Conservation (phyloP, 2,797 vertebrate species). For the Garrulus glandarius region DNA sequence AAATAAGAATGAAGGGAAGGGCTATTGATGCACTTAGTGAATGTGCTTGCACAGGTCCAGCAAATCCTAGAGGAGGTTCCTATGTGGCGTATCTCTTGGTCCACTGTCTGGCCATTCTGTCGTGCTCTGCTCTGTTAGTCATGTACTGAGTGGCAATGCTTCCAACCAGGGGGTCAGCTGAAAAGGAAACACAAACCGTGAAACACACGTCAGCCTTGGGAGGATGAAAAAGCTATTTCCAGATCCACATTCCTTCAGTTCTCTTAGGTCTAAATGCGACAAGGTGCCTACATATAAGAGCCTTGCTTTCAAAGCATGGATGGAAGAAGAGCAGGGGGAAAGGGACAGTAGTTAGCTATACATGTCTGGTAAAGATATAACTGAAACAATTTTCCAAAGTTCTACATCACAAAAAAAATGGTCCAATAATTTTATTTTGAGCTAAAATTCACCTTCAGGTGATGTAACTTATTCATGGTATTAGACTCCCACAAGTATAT, state of each 20-base stretch:
- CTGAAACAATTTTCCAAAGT: background rate
- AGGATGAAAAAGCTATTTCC: background rate
- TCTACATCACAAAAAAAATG: background rate
- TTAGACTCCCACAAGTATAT: background rate
- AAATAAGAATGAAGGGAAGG: conserved; percentile 77
- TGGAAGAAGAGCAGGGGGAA: background rate
- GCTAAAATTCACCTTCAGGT: background rate
- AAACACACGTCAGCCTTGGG: background rate
- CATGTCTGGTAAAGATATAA: background rate
- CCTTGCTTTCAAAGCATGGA: background rate
- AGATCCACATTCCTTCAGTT: background rate
- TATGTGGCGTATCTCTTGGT: conserved; percentile 86
- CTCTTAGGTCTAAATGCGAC: background rate
- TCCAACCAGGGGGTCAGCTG: conserved; percentile 84
- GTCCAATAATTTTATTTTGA: background rate
- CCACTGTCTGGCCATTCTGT: conserved; percentile 86
- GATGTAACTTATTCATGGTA: background rate
- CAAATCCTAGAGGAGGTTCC: conserved; percentile 67
- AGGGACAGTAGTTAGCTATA: background rate
- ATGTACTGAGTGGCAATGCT: conserved; percentile 85
- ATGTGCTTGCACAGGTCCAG: conserved; percentile 93
- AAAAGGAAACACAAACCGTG: conserved; percentile 68
- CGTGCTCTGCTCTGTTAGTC: conserved; percentile 85
- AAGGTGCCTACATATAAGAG: background rate
- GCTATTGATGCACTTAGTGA: conserved; percentile 93